Evolutionary conservation across 2,113 vertebrate genomes (phyloP), one percentile per base, ranked within the genome.

Genomic region (Scolopax mira): DNA sequence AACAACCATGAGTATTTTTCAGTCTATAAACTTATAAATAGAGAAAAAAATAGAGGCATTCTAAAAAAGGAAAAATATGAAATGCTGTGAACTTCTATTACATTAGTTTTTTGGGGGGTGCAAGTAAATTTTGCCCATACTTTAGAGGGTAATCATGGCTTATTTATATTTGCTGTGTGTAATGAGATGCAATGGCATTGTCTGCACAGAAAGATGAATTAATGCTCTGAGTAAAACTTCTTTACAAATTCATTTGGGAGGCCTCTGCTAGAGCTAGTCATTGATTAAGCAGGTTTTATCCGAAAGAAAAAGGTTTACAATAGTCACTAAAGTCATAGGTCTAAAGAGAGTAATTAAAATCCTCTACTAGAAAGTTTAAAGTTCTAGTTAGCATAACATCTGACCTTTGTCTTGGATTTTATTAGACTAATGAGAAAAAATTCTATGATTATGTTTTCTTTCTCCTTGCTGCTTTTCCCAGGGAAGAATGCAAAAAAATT

Each of bases 71-170:
- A 58, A 46, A 85, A 77, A 10, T 31, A 57, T 25, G 35, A 64
- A 73, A 60, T 65, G 22, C 1, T 35, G 4, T 77, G 7, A 66
- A 61, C 80, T 58, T 82, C 13, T 55, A 10, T 65, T 65, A 21
- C 37, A 66, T 42, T 1, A 54, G 3, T 3, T 18, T 81, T 65
- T 61, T 8, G 0, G 15, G 0, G 18, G 2, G 14, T 54, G 25
- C 10, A 69, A 64, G n/a, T 65, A 87, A 60, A 75, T 66, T 42
- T 87, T 85, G 6, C 10, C 5, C 0, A 21, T 42, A 60, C 4
- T 81, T 91, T 42, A 49, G 30, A 85, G 13, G 15, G 10, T 60
- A 27, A 30, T 62, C 17, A 44, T 41, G 7, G 13, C 44, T 90
- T 66, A 51, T 10, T 71, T 86, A 14, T 48, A 28, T 71, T 90